These are phyloP conservation scores for Xyliphius kryptos DNA, from an alignment of 2,113 vertebrate genomes.

Conservation along the genomic window DNA sequence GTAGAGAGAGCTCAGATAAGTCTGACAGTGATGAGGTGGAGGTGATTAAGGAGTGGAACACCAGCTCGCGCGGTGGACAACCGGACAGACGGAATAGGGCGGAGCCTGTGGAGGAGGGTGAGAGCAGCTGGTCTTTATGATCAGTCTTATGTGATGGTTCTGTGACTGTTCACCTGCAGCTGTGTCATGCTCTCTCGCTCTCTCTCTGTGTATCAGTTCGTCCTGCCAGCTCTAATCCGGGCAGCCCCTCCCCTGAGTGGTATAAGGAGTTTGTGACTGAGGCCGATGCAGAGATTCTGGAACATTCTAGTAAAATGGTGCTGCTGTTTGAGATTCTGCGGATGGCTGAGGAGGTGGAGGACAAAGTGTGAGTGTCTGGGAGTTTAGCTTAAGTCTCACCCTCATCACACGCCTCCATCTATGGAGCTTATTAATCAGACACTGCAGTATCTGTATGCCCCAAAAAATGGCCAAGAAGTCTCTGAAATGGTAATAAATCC, in stretches of 20 bases:
- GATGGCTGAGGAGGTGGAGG: conserved; percentile 92
- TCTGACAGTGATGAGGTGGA: conserved; percentile 96
- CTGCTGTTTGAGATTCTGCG: conserved; percentile 93
- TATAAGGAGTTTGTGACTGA: conserved; percentile 95
- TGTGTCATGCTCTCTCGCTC: not conserved
- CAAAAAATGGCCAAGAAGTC: too few species aligned
- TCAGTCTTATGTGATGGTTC: too few species aligned
- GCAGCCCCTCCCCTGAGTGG: conserved; percentile 85
- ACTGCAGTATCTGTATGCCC: too few species aligned
- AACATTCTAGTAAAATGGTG: conserved; percentile 89
- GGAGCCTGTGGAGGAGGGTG: conserved; percentile 78
- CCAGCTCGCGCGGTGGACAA: conserved; percentile 85
- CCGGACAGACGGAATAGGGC: conserved; percentile 73
- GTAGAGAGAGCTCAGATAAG: conserved; percentile 75
- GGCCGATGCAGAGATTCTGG: conserved; percentile 81
- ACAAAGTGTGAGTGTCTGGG: conserved; percentile 86
- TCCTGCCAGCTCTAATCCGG: conserved; percentile 67
- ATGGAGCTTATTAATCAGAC: too few species aligned
- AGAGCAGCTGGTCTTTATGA: too few species aligned
- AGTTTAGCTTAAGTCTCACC: too few species aligned
- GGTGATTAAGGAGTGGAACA: conserved; percentile 99
- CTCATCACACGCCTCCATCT: too few species aligned
- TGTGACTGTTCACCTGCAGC: too few species aligned
- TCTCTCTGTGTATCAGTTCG: conserved; percentile 29
- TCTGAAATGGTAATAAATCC: too few species aligned